Evolutionary conservation across 2,888 invertebrate species (phyloP), one percentile per base, ranked within the genome.

Genomic region (Cataglyphis altisquamis): DNA sequence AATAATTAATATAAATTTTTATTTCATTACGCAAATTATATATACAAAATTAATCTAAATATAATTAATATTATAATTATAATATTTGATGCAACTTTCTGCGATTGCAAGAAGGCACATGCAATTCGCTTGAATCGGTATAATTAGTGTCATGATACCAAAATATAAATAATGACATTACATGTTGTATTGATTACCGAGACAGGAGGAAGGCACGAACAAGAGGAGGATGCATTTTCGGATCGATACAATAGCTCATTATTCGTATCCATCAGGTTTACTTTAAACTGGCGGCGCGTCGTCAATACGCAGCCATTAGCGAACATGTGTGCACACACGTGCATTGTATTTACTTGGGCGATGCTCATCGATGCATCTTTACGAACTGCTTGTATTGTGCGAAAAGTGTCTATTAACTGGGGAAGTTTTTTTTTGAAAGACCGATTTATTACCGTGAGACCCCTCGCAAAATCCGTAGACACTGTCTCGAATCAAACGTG

Each of bases 301-400:
- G 57, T 90, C 90, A 86, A 90, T 90, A 85, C 75, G 68, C 32
- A 39, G 66, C 81, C 90, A 87, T 90, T 89, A 89, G 77, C 84
- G 84, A 80, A 82, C 90, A 90, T 87, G 90, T 84, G 86, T 84
- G 84, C 86, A 81, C 74, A 86, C 82, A 73, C 57, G 77, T 84
- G 77, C 74, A 66, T 77, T 55, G 67, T 48, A 57, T 62, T 75
- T 84, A 83, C 87, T 75, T 81, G 81, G 70, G 52, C 68, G 41
- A 15, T 8, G 70, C 21, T 70, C 21, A 39, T 32, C 32, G 82
- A 70, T 75, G 32, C 84, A 70, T 55, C 78, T 84, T 89, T 84
- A 48, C 60, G 48, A 52, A 45, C 41, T 64, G 66, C 82, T 73
- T 63, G 72, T 55, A 68, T 78, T 73, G 81, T 75, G 81, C 29